A percentile compares a stretch with the other conserved stretches of the same genome.
Evolutionary conservation across 1,140 invertebrate species (phyloP).

Genomic region (Aphis craccivora): DNA sequence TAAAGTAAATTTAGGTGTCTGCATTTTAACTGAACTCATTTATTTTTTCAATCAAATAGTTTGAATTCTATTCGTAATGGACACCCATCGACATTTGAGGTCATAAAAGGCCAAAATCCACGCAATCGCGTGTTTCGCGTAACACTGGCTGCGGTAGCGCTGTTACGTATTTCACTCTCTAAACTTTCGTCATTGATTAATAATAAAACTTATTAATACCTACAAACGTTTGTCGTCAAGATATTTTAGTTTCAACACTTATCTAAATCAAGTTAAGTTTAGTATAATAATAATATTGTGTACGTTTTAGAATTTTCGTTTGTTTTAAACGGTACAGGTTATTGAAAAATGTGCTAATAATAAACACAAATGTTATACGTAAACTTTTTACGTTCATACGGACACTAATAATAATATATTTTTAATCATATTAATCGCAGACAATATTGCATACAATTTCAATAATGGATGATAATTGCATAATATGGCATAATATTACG

Average conservation of each 20-base stretch:
- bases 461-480: too few species aligned
- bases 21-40: neutral
- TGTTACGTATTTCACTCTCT: conserved; percentile 4
- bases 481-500: neutral
- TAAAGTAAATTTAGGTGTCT: neutral
- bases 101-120: neutral
- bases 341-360: too few species aligned
- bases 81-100: neutral
- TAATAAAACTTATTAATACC: neutral
- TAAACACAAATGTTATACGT: too few species aligned
- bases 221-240: neutral
- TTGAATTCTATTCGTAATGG: neutral
- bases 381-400: neutral
- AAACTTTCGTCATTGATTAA: conserved; percentile 15
- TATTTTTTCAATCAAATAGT: neutral
- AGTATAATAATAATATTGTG: neutral
- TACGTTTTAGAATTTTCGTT: neutral
- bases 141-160: neutral
- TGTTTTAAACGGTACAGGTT: neutral
- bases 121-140: neutral
- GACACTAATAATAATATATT: neutral
- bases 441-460: neutral
- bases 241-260: neutral
- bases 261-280: neutral
- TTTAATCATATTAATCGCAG: neutral